Conservation (phyloP, 2,888 invertebrate genomes). For the Azorinus chamasolen region DNA sequence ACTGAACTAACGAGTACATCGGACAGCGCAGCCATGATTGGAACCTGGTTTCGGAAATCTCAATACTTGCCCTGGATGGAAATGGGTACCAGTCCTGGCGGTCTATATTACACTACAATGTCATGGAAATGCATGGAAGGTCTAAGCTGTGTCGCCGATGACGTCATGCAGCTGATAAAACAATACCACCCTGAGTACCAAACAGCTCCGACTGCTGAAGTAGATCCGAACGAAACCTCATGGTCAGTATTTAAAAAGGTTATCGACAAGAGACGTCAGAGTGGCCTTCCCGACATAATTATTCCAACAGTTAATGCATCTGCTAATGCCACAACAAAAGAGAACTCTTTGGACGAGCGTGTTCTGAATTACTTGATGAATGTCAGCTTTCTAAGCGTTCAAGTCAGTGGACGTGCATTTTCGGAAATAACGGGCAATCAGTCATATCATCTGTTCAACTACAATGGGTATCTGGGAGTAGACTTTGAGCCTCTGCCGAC, state of each 20-base stretch:
- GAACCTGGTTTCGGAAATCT: slow-evolving; percentile 63
- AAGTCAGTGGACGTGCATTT: slow-evolving; percentile 57
- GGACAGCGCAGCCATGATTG: slow-evolving; percentile 39
- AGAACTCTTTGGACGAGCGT: slow-evolving; percentile 46
- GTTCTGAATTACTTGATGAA: slow-evolving; percentile 38
- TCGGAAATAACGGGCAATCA: slow-evolving; percentile 59
- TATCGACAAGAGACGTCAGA: slow-evolving; percentile 60
- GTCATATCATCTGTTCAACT: slow-evolving; percentile 40
- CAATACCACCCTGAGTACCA: slow-evolving; percentile 53
- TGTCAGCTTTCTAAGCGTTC: slow-evolving; percentile 10
- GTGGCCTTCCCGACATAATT: slow-evolving; percentile 60
- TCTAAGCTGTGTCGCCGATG: slow-evolving; percentile 57
- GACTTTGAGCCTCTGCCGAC: slow-evolving; percentile 28
- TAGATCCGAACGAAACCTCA: slow-evolving; percentile 67
- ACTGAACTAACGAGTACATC: slow-evolving; percentile 26
- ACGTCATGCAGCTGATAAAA: slow-evolving; percentile 56
- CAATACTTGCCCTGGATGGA: slow-evolving; percentile 72
- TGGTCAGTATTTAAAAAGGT: slow-evolving; percentile 67
- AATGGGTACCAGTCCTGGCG: slow-evolving; percentile 57
- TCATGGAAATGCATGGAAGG: slow-evolving; percentile 63
- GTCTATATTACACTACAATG: slow-evolving; percentile 58
- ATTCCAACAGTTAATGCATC: slow-evolving; percentile 58
- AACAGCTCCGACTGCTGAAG: slow-evolving; percentile 53
- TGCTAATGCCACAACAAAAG: slow-evolving; percentile 8
- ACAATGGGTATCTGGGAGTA: slow-evolving; percentile 31